Conservation (phyloP, 2,113 vertebrate genomes). For the Oryzias melastigma region DNA sequence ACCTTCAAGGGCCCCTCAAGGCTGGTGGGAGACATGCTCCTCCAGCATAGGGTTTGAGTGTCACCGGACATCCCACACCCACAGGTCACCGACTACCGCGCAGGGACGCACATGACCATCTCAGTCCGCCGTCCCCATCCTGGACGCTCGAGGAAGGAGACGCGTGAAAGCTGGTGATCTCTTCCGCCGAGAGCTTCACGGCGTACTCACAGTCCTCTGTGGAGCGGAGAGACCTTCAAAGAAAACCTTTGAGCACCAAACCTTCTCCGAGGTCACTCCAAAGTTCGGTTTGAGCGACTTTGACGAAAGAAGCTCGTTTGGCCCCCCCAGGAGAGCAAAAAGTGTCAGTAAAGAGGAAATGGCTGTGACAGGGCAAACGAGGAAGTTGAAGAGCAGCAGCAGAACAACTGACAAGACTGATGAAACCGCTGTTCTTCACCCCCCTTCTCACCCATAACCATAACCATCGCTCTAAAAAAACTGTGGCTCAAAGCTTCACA, state of each 20-base stretch:
- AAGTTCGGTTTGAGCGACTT: no score
- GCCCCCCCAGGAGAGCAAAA: conserved; percentile 4
- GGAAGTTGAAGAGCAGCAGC: conserved; percentile 59
- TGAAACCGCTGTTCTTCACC: conserved; percentile 23
- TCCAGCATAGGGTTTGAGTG: conserved; percentile 78
- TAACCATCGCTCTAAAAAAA: no score
- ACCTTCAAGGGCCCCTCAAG: conserved; percentile 40
- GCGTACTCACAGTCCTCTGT: not conserved
- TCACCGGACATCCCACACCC: conserved; percentile 81
- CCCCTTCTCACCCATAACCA: no score
- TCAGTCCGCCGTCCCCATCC: conserved; percentile 3
- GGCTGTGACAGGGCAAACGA: conserved; percentile 25
- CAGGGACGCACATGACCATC: conserved; percentile 5
- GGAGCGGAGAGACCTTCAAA: no score
- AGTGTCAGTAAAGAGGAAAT: conserved; percentile 61
- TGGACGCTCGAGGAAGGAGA: not conserved
- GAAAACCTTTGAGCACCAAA: no score
- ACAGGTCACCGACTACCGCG: conserved; percentile 11
- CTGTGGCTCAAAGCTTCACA: no score
- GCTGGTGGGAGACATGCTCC: conserved; percentile 65
- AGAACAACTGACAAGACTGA: conserved; percentile 50
- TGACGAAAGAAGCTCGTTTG: not conserved
- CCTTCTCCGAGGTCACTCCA: no score
- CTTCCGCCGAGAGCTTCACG: not conserved
- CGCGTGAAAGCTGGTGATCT: conserved; percentile 13